Evolutionary conservation across 2,888 invertebrate genomes (phyloP), one percentile per base, ranked within the genome.

Genomic region (Andrena bicolor): DNA sequence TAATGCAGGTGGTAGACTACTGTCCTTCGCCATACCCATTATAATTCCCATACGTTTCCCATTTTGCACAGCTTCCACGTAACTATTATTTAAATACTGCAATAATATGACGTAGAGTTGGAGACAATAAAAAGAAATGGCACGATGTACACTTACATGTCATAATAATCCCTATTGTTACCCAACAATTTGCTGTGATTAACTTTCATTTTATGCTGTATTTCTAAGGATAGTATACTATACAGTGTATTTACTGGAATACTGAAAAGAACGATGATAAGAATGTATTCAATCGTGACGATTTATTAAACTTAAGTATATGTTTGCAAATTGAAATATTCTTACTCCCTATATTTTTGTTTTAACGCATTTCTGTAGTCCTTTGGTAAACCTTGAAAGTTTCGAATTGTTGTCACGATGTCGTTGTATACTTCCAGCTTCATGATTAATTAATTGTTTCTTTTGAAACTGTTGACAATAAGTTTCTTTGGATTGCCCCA

Each of bases 211-310:
- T 95, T 95, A 88, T 95, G 95, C 90, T 96, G 96, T 63, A 96
- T 95, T 88, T 97, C 95, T 61, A 96, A 94, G 32, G 96, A 95
- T 76, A 97, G 92, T 87, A 98, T 97, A 91, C 97, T 97, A 72
- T 96, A 96, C 51, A 97, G 90, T 0, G 97, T 96, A 70, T 95
- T 93, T 61, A 95, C 92, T 65, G 95, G 95, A 72, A 97, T 92
- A 61, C 96, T 96, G 88, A 80, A 93, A 91, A 64, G 79, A 63
- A 35, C 13, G 4, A 58, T n/a, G 3, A 60, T 10, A 16, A 51
- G 7, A 70, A 63, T 49, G 13, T 64, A 66, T 64, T 61, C n/a
- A 3, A 32, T 32, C 30, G 2, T 0, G 4, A 23, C 8, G 2
- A 1, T 26, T 49, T 65, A 63, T 53, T 16, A 64, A 41, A 78